These are phyloP conservation scores for Scaeva pyrastri DNA, from an alignment of 2,888 invertebrate genomes.

Conservation along the genomic window DNA sequence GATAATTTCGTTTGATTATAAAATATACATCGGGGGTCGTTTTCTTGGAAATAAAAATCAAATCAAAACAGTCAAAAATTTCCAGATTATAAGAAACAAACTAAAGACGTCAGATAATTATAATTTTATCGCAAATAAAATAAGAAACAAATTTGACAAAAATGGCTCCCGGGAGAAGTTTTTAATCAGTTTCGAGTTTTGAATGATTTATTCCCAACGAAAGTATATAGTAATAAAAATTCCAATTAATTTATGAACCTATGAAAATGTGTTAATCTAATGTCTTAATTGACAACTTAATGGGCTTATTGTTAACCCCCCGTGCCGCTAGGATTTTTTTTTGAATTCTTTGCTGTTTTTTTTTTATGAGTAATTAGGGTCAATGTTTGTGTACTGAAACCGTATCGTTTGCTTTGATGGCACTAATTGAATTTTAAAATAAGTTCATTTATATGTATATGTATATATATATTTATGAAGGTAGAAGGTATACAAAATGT, in stretches of 20 bases:
- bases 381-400: conserved; percentile 56
- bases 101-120: too few relatives aligned
- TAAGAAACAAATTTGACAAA: background rate
- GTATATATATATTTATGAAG: background rate
- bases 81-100: too few relatives aligned
- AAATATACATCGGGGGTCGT: conserved; percentile 9
- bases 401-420: conserved; percentile 22
- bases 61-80: background rate
- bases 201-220: background rate
- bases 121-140: conserved; percentile 16
- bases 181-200: too few relatives aligned
- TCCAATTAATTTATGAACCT: too few relatives aligned
- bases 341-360: conserved; percentile 2
- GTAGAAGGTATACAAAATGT: conserved; percentile 3
- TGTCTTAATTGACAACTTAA: conserved; percentile 46
- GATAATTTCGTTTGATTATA: conserved; percentile 42
- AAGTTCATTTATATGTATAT: conserved; percentile 9
- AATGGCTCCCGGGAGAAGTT: too few relatives aligned
- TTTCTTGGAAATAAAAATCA: conserved; percentile 20
- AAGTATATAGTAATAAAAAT: too few relatives aligned
- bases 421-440: conserved; percentile 62
- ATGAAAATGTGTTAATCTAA: conserved; percentile 20
- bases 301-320: conserved; percentile 41
- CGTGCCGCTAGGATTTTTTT: conserved; percentile 18
- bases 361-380: conserved; percentile 58